Evolutionary conservation across 2,797 vertebrate genomes (phyloP).

Genomic region (Channa striata): DNA sequence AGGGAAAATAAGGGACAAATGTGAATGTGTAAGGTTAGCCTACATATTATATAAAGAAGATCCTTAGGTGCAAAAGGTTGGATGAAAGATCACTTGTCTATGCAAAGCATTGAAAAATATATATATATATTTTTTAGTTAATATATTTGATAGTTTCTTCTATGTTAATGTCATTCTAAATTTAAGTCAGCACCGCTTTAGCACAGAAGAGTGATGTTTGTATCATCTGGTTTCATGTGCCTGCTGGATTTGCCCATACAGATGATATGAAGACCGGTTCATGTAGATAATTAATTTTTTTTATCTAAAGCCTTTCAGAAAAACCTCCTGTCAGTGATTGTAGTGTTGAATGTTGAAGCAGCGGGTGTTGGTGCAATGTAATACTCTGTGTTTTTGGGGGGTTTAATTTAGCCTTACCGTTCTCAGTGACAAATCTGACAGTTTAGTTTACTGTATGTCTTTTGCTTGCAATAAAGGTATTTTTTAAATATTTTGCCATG

Average conservation of each 20-base stretch:
- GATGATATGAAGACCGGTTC: constrained; percentile 62
- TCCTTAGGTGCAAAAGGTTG: constrained; percentile 37
- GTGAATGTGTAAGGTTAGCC: constrained; percentile 55
- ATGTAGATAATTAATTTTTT: constrained; percentile 25
- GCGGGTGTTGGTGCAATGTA: constrained; percentile 53
- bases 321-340: constrained; percentile 31
- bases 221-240: constrained; percentile 76
- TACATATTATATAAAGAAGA: constrained; percentile 32
- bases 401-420: constrained; percentile 51
- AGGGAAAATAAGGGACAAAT: constrained; percentile 36
- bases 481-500: constrained; percentile 36
- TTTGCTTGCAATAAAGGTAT: constrained; percentile 27
- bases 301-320: constrained; percentile 52
- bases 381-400: constrained; percentile 19
- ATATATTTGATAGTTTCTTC: constrained; percentile 48
- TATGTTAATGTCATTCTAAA: constrained; percentile 28
- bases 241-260: constrained; percentile 72
- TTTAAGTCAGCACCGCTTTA: constrained; percentile 58
- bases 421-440: constrained; percentile 36
- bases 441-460: constrained; percentile 7
- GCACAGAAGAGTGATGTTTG: constrained; percentile 61
- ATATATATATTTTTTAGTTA: constrained; percentile 46
- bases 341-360: constrained; percentile 28
- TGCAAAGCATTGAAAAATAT: constrained; percentile 59
- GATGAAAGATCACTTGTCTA: constrained; percentile 68